Evolutionary conservation across 2,888 invertebrate species (phyloP).

Genomic region (Pyralis farinalis): DNA sequence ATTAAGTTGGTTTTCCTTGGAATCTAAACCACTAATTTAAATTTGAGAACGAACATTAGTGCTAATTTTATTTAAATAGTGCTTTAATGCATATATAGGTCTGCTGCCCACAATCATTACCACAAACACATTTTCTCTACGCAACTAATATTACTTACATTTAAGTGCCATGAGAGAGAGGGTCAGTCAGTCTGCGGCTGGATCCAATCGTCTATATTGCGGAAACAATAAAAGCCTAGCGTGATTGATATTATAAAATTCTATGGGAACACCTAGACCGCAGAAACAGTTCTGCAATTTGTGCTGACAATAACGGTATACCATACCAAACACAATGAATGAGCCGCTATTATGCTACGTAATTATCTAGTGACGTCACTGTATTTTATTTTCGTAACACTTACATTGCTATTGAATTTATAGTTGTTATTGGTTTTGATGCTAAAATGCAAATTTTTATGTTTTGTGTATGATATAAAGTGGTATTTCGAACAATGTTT

Average conservation of each 20-base stretch:
- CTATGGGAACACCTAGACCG: slow-evolving; percentile 24
- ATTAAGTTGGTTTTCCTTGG: too few species aligned
- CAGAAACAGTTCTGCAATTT: slow-evolving; percentile 23
- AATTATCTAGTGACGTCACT: slow-evolving; percentile 5
- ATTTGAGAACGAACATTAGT: not conserved
- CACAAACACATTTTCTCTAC: not conserved
- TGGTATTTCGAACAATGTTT: too few species aligned
- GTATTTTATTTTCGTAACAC: slow-evolving; percentile 5
- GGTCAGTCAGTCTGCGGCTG: slow-evolving; percentile 14
- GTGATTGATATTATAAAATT: slow-evolving; percentile 46
- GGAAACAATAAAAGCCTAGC: slow-evolving; percentile 48
- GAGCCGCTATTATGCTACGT: slow-evolving; percentile 1
- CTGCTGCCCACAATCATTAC: not conserved
- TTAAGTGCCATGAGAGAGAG: not conserved
- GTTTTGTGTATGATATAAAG: too few species aligned
- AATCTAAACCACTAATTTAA: too few species aligned
- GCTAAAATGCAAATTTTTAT: too few species aligned
- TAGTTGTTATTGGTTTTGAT: not conserved
- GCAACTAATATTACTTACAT: not conserved
- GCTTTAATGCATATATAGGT: not conserved
- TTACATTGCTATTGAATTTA: slow-evolving; percentile 1
- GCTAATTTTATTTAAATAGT: not conserved
- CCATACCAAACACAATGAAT: slow-evolving; percentile 2
- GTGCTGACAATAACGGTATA: slow-evolving; percentile 20
- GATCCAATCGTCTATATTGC: slow-evolving; percentile 45